Conservation (phyloP, 2,888 invertebrate species). For the Scaptomyza polygonia region DNA sequence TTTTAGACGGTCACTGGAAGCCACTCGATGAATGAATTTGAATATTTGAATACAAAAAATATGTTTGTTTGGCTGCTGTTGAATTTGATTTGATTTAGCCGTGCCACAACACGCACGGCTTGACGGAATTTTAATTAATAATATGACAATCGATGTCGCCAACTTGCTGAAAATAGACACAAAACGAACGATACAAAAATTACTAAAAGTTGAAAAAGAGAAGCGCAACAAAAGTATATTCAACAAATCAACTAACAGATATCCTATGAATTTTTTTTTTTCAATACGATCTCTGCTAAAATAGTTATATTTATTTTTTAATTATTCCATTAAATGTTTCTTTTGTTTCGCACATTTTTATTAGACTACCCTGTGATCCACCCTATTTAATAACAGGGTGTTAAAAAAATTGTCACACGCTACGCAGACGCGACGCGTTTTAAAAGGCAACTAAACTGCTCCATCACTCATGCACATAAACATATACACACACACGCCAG, state of each 20-base stretch:
- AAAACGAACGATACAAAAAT: conserved; percentile 53
- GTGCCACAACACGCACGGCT: conserved; percentile 40
- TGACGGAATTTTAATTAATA: conserved; percentile 76
- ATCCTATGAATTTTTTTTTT: neutral
- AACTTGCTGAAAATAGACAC: conserved; percentile 71
- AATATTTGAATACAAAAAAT: conserved; percentile 65
- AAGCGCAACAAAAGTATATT: neutral
- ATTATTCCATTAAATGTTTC: neutral
- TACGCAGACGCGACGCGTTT: conserved; percentile 62
- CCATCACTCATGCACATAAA: conserved; percentile 49
- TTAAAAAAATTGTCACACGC: conserved; percentile 70
- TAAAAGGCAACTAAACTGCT: conserved; percentile 48
- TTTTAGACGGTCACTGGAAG: too few species aligned
- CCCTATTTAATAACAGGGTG: conserved; percentile 33
- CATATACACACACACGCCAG: conserved; percentile 6
- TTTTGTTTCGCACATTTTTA: neutral
- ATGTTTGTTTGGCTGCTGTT: conserved; percentile 36
- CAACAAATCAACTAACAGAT: conserved; percentile 1
- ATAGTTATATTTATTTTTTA: neutral
- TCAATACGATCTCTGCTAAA: neutral
- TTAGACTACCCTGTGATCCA: conserved; percentile 9
- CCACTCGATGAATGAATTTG: conserved; percentile 73
- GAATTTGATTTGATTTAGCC: conserved; percentile 55
- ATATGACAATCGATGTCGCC: conserved; percentile 63
- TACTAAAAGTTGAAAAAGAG: conserved; percentile 28